Base-by-base conservation (phyloP, 2,113 vertebrate genomes). In the cattle (Bos taurus) region DNA sequence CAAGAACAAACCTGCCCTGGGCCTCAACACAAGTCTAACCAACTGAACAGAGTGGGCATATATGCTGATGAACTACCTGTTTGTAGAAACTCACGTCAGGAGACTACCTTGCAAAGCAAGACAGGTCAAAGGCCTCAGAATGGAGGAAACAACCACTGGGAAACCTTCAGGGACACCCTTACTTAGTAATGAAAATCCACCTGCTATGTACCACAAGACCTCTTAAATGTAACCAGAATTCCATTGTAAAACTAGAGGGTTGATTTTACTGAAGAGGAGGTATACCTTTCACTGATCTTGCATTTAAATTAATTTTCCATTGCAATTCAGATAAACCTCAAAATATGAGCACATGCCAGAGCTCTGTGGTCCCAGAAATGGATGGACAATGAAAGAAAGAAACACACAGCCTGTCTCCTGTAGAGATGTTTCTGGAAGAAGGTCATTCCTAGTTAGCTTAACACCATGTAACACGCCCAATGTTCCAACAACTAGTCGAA, bases 401-500 rank as follows among this genome's bases (percentile, higher is more conserved):
- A n/a, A 52, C 48, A 81, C 52, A 81, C 10, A 25, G n/a, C 33
- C 88, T 17, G 12, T 56, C 56, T 40, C 19, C 1, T 1, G 5
- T 12, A 40, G 56, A 71, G 36, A 1, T 1, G n/a, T 57, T 57
- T n/a, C 23, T 21, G 52, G 16, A 19, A 56, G 7, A 62, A 28
- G 28, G 54, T 4, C 62, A 6, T 74, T 54, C 43, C 3, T 43
- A 23, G 30, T 30, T 9, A 26, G 48, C 23, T 86, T 40, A n/a
- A 23, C 0, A 10, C 5, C 12, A 25, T 16, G 21, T 21, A 19
- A 92, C 6, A 52, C 0, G 23, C 16, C 5, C 74, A 62, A 5
- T 0, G 4, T 48, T 77, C 59, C 7, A 77, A 36, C 77, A 85
- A 56, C 28, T 33, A 19, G 28, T 81, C 78, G 26, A 26, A 50